Percentiles rank a stretch among this genome's conserved stretches.
Evolutionary conservation across 2,888 invertebrate genomes (phyloP).

Genomic region (Xylophagus ater): DNA sequence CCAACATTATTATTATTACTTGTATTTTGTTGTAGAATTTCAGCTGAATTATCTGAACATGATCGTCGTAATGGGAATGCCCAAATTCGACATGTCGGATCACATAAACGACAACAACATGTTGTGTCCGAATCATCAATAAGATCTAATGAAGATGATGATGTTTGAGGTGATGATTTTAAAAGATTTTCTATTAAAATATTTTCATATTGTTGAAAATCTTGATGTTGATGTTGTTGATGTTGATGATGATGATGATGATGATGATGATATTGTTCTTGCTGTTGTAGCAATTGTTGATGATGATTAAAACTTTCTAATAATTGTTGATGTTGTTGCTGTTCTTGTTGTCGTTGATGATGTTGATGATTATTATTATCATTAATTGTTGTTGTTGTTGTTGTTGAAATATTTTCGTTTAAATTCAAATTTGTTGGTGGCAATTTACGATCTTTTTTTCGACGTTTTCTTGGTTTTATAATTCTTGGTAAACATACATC

Average conservation of each 20-base stretch:
- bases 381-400: slow-evolving; percentile 12
- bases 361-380: slow-evolving; percentile 5
- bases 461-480: slow-evolving; percentile 77
- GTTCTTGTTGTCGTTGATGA: slow-evolving; percentile 12
- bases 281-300: background rate
- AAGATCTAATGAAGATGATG: background rate
- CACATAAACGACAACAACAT: slow-evolving; percentile 29
- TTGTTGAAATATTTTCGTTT: slow-evolving; percentile 14
- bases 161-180: background rate
- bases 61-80: slow-evolving; percentile 37
- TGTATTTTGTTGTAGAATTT: slow-evolving; percentile 20
- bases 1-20: slow-evolving; percentile 21
- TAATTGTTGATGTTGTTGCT: slow-evolving; percentile 12
- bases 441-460: slow-evolving; percentile 83
- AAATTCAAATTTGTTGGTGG: slow-evolving; percentile 46
- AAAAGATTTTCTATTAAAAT: background rate
- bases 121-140: slow-evolving; percentile 10
- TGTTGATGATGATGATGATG: background rate
- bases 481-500: slow-evolving; percentile 76
- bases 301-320: too few relatives aligned
- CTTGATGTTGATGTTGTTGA: background rate
- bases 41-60: slow-evolving; percentile 33
- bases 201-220: background rate
- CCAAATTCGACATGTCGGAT: slow-evolving; percentile 37
- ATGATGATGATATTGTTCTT: background rate